Evolutionary conservation across 2,888 invertebrate genomes (phyloP).

Genomic region (Pyrocoelia pectoralis): DNA sequence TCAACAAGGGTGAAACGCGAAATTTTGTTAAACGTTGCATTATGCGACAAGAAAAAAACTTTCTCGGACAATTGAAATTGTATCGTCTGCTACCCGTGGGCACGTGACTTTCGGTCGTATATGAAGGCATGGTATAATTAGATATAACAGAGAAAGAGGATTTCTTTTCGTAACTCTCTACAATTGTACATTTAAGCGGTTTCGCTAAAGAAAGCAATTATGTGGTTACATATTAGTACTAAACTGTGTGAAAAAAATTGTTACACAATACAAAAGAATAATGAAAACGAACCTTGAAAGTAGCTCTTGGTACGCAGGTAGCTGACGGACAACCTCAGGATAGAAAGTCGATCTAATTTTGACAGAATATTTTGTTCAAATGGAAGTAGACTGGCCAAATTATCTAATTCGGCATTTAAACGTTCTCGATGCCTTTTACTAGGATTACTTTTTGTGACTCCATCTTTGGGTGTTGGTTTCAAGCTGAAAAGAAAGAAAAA

Average conservation of each 20-base stretch:
- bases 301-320: constrained; percentile 99
- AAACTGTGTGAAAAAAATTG: neutral
- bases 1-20: too few relatives aligned
- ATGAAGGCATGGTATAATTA: too few relatives aligned
- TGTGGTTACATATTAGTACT: neutral
- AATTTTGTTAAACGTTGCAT: too few relatives aligned
- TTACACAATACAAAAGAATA: neutral
- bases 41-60: too few relatives aligned
- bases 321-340: constrained; percentile 96
- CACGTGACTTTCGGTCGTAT: too few relatives aligned
- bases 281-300: constrained; percentile 88
- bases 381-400: constrained; percentile 91
- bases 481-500: constrained; percentile 72
- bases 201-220: neutral
- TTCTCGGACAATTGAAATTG: too few relatives aligned
- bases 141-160: too few relatives aligned
- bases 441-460: constrained; percentile 96
- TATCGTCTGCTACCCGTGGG: too few relatives aligned
- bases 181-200: neutral
- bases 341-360: constrained; percentile 97
- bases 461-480: constrained; percentile 94
- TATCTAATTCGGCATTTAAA: constrained; percentile 97
- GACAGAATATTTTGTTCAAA: constrained; percentile 98
- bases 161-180: too few relatives aligned
- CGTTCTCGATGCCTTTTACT: constrained; percentile 98